Base-by-base conservation (phyloP, 2,888 invertebrate species). In the Eupelmus urozonus region DNA sequence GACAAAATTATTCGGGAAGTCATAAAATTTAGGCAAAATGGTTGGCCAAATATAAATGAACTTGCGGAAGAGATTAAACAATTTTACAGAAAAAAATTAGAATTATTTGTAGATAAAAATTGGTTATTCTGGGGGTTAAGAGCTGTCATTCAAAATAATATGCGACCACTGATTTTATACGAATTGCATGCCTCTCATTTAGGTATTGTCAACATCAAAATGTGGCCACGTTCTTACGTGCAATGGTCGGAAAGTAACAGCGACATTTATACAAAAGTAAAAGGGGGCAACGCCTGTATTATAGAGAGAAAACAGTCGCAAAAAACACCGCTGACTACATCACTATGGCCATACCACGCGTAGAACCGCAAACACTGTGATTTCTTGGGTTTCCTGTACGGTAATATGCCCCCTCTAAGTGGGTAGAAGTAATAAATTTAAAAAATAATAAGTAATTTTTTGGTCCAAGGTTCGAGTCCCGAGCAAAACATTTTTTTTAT, bases 181-280 rank as follows among this genome's bases (percentile, higher is more conserved):
- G 82, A 82, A 40, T 45, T 82, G 1, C 82, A 82, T 34, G 78
- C 66, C 0, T 45, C 80, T 0, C 83, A 84, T 62, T 67, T 81
- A 4, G 82, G 82, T 0, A 79, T 84, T 11, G 79, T 79, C 2
- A 80, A 81, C 60, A 81, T 81, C 16, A 82, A 80, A 80, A 80
- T 78, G 49, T 77, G 80, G 11, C 82, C 82, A 1, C 66, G 82
- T 5, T 75, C 71, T 1, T 79, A 81, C 51, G 80, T 82, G 2
- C 82, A 76, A 69, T 82, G 82, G 82, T 80, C 79, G 5, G 34
- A 65, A 11, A 76, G 79, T 0, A 79, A 82, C 49, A 11, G 1
- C 16, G 53, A 40, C 20, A 60, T 60, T 25, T 16, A 59, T n/a
- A 29, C 2, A 9, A 20, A 1, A n/a, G 34, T 34, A 16, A 34